A percentile compares a stretch with the other conserved stretches of the same genome.
These are phyloP conservation scores for Phenganax subtilis DNA, from an alignment of 92 coral and sea anemone genomes.

Conservation along the genomic window DNA sequence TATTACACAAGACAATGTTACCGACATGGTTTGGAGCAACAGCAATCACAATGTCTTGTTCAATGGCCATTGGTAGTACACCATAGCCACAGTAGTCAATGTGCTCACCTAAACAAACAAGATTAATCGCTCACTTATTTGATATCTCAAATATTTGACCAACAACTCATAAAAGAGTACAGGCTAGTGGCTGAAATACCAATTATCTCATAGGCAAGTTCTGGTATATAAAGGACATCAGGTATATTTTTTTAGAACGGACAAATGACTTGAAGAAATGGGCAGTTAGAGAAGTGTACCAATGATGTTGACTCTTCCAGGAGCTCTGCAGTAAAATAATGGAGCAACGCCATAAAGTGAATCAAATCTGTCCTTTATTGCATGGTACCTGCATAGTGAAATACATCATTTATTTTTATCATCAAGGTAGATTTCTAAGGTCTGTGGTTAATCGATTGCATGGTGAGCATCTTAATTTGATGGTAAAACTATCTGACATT, in stretches of 20 bases:
- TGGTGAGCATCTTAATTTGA: no score
- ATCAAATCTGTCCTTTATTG: slow-evolving; percentile 57
- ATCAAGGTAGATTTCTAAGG: no score
- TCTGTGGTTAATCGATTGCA: no score
- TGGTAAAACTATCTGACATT: no score
- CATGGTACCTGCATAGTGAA: slow-evolving; percentile 51
- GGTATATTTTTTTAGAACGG: not conserved
- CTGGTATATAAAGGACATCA: no score
- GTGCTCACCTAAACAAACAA: slow-evolving; percentile 69
- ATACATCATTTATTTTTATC: not conserved
- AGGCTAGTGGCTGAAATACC: no score
- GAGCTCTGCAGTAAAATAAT: slow-evolving; percentile 84
- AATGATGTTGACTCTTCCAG: slow-evolving; percentile 95
- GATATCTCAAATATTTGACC: no score
- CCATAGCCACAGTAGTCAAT: slow-evolving; percentile 98
- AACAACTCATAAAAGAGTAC: no score
- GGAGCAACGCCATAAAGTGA: slow-evolving; percentile 65
- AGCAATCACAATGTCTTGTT: slow-evolving; percentile 92
- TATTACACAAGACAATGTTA: slow-evolving; percentile 63
- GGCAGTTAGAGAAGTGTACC: slow-evolving; percentile 46
- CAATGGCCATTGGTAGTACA: slow-evolving; percentile 94
- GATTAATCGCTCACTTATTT: not conserved
- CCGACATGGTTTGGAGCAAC: slow-evolving; percentile 62
- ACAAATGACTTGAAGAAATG: not conserved
- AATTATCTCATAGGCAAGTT: no score